phyloP scores from a whole-genome alignment of 2,888 invertebrate genomes.

The Drosophila tanythrix region DNA sequence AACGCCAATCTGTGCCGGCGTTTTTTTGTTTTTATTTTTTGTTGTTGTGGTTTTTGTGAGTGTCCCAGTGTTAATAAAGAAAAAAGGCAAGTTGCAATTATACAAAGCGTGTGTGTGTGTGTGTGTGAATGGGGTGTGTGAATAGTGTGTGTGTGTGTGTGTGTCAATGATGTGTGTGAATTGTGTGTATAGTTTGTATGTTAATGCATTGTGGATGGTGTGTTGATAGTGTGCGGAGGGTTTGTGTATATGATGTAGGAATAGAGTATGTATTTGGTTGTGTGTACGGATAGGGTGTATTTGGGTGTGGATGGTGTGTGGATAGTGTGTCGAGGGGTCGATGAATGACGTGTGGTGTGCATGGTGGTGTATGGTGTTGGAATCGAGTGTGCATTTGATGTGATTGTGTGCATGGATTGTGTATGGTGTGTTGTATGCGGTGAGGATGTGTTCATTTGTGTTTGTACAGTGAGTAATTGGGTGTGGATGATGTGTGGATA shows the following conservation, averaged over 20 bases:
- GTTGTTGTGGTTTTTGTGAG: background rate
- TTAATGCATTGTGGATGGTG: background rate
- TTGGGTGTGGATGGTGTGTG: background rate
- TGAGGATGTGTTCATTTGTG: background rate
- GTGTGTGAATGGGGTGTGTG: background rate
- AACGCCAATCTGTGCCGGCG: conserved; percentile 90
- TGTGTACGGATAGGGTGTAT: background rate
- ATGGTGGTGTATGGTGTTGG: background rate
- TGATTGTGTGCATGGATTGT: background rate
- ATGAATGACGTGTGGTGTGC: too few relatives aligned
- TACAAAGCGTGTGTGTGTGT: conserved; percentile 49
- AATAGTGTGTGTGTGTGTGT: too few relatives aligned
- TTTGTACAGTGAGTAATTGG: background rate
- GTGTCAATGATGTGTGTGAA: background rate
- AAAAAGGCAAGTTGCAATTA: conserved; percentile 30
- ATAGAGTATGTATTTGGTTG: too few relatives aligned
- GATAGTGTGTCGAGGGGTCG: background rate
- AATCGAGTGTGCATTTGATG: too few relatives aligned
- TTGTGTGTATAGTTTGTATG: background rate
- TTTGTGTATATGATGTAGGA: too few relatives aligned
- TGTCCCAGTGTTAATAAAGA: conserved; percentile 8
- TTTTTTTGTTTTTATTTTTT: background rate
- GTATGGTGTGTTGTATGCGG: background rate
- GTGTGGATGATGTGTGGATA: background rate
- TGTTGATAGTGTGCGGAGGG: background rate